phyloP scores from a whole-genome alignment of 1,140 invertebrate genomes.

The Drosophila sp. region DNA sequence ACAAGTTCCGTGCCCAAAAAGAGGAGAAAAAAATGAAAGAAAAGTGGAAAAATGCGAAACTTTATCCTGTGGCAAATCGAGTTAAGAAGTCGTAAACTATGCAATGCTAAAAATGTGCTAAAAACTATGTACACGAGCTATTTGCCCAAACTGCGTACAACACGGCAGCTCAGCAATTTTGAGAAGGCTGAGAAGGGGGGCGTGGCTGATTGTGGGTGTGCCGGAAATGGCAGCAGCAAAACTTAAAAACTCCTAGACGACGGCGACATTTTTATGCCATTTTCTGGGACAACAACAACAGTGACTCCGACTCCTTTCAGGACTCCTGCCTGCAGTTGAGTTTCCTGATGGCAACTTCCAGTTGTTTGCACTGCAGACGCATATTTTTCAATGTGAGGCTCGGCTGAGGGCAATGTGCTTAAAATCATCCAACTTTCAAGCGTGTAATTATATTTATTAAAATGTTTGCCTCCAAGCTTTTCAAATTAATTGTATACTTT shows the following conservation, averaged over 20 bases:
- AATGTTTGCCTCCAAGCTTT: not conserved
- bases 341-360: constrained; percentile 51
- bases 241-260: constrained; percentile 69
- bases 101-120: constrained; percentile 73
- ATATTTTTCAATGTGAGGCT: constrained; percentile 35
- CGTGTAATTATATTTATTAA: constrained; percentile 27
- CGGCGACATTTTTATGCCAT: constrained; percentile 58
- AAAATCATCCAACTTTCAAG: constrained; percentile 17
- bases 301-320: not conserved
- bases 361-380: constrained; percentile 60
- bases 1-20: constrained; percentile 64
- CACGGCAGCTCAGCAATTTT: constrained; percentile 4
- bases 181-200: not conserved
- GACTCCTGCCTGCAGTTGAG: constrained; percentile 34
- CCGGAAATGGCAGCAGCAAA: constrained; percentile 47
- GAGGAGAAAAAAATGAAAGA: constrained; percentile 22
- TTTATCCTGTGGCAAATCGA: constrained; percentile 73
- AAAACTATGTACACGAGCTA: constrained; percentile 58
- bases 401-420: constrained; percentile 4
- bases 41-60: constrained; percentile 54
- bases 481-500: not conserved
- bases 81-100: constrained; percentile 77
- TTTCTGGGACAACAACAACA: constrained; percentile 32
- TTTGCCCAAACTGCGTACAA: constrained; percentile 7
- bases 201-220: constrained; percentile 3